Percentiles rank a stretch among this genome's conserved stretches.
Conservation (phyloP, 2,797 vertebrate species). For the Myotis myotis region DNA sequence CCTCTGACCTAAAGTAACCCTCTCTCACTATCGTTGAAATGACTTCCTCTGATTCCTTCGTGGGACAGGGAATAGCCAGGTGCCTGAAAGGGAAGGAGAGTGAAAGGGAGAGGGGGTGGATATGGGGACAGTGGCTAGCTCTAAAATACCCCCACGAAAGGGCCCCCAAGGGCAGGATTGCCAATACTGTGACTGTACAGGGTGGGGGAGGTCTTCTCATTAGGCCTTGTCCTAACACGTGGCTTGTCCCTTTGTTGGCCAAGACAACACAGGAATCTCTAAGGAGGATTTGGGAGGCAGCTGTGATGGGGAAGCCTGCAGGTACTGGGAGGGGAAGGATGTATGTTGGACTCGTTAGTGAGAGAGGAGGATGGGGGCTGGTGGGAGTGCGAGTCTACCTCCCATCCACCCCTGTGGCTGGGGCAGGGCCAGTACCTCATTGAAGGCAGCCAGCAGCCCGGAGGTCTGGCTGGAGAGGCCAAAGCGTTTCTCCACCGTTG, state of each 20-base stretch:
- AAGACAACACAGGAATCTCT: background rate
- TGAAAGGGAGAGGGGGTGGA: background rate
- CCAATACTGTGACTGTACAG: too few relatives aligned
- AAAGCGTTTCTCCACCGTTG: conserved; percentile 95
- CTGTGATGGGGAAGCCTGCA: too few relatives aligned
- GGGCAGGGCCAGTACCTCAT: conserved; percentile 87
- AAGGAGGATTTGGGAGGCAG: background rate
- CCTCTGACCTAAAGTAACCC: background rate
- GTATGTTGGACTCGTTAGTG: background rate
- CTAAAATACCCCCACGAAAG: background rate
- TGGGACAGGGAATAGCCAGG: background rate
- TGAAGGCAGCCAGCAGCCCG: conserved; percentile 92
- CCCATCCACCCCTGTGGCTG: background rate
- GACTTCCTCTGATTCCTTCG: conserved; percentile 34
- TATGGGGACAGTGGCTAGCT: background rate
- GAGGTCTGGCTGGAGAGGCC: conserved; percentile 94
- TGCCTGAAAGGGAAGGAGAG: background rate
- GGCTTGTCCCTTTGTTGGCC: background rate
- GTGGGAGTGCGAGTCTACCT: background rate
- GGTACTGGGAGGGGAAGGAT: background rate
- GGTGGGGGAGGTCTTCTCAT: background rate
- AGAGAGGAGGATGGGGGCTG: background rate
- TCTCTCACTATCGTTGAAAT: background rate
- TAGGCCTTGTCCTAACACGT: background rate
- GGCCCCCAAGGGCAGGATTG: background rate